Percentiles rank a stretch among this genome's conserved stretches.
phyloP scores from a whole-genome alignment of 2,113 vertebrate species.

The Ptyas mucosa region DNA sequence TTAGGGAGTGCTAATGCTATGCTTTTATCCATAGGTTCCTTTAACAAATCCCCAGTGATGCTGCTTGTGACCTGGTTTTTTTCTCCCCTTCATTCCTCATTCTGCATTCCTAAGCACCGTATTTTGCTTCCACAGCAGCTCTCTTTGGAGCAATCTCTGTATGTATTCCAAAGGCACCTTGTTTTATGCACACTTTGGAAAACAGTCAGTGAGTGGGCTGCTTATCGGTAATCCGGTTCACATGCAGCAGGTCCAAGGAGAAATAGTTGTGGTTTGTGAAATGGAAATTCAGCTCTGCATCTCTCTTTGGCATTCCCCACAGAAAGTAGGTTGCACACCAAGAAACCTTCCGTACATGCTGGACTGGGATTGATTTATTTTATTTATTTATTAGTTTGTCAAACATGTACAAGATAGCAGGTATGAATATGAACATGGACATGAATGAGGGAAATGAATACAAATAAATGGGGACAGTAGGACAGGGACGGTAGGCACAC shows the following conservation, averaged over 20 bases:
- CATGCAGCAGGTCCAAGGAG: neutral
- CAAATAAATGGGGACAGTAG: too few species aligned
- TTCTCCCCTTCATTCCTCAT: neutral
- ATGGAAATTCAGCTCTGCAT: neutral
- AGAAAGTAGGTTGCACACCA: neutral
- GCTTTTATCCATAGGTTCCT: fast-evolving
- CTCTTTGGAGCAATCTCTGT: slow-evolving; percentile 31
- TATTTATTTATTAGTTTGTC: too few species aligned
- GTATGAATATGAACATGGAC: too few species aligned
- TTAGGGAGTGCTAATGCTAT: slow-evolving; percentile 21
- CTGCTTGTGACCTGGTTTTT: neutral
- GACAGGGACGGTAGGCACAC: too few species aligned
- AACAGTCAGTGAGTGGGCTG: neutral
- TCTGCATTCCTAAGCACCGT: neutral
- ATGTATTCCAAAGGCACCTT: slow-evolving; percentile 34
- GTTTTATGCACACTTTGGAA: slow-evolving; percentile 11
- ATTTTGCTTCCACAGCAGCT: slow-evolving; percentile 49
- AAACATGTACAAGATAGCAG: too few species aligned
- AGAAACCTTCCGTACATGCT: neutral
- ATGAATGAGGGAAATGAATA: too few species aligned
- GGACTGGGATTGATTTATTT: neutral
- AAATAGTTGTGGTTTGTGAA: neutral
- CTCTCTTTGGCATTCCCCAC: neutral
- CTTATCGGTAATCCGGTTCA: slow-evolving; percentile 17
- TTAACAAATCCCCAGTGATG: slow-evolving; percentile 1